phyloP scores from a whole-genome alignment of 2,797 vertebrate species.

The Acomys russatus region DNA sequence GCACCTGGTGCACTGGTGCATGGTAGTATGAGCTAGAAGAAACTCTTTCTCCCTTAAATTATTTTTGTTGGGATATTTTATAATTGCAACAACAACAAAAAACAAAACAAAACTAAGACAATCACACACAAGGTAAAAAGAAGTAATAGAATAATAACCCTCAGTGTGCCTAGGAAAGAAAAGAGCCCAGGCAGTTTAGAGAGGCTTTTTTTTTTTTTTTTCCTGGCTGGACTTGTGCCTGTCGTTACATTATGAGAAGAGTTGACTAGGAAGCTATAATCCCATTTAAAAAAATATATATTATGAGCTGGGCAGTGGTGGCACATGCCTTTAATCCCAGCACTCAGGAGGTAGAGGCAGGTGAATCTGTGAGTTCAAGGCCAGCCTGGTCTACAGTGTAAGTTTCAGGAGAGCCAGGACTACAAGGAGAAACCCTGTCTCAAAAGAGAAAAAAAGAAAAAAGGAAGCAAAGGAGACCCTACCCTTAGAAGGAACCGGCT shows the following conservation, averaged over 20 bases:
- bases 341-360: no score
- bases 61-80: background rate
- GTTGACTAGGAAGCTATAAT: background rate
- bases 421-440: no score
- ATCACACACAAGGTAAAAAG: background rate
- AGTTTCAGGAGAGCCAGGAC: no score
- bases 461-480: background rate
- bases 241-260: background rate
- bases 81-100: background rate
- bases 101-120: background rate
- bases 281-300: background rate
- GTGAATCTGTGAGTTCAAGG: no score
- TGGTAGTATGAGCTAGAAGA: background rate
- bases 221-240: background rate
- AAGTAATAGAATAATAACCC: background rate
- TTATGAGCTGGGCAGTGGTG: background rate
- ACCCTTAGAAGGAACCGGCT: background rate
- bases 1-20: no score
- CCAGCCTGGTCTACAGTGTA: no score
- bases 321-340: no score
- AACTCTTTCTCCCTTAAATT: background rate
- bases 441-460: no score
- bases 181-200: background rate
- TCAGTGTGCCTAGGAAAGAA: background rate
- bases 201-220: no score